A percentile compares a stretch with the other conserved stretches of the same genome.
Evolutionary conservation across 2,113 vertebrate genomes (phyloP).

Genomic region (Psilopogon haemacephalus): DNA sequence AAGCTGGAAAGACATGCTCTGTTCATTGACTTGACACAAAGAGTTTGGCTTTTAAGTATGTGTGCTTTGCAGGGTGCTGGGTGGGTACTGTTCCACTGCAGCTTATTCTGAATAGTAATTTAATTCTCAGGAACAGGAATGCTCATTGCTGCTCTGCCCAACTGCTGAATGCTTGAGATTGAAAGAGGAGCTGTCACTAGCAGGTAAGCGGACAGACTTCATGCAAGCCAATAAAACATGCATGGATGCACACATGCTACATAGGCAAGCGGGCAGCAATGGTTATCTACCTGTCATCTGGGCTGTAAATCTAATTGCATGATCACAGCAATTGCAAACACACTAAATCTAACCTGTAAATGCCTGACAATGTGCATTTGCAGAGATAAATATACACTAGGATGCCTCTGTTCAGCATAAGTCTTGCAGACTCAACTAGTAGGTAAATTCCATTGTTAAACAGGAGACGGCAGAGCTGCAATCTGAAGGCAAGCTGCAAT

Average conservation of each 20-base stretch:
- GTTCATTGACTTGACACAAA: constrained; percentile 28
- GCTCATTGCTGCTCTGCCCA: background rate
- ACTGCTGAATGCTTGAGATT: background rate
- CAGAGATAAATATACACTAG: background rate
- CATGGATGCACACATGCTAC: background rate
- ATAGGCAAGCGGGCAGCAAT: background rate
- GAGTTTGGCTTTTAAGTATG: constrained; percentile 59
- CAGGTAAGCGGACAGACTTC: background rate
- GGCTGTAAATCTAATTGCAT: background rate
- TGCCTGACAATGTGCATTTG: background rate
- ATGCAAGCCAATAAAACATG: background rate
- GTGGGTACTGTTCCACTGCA: background rate
- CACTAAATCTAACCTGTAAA: background rate
- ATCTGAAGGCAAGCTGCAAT: background rate
- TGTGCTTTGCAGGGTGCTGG: constrained; percentile 18
- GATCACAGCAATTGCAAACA: background rate
- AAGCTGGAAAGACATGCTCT: constrained; percentile 24
- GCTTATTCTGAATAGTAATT: constrained; percentile 37
- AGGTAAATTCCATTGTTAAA: background rate
- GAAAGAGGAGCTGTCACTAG: background rate
- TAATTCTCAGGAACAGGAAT: constrained; percentile 43
- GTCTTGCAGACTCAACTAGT: background rate
- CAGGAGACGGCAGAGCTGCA: background rate
- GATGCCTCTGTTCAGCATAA: background rate
- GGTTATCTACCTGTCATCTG: background rate